phyloP scores from a whole-genome alignment of 2,797 vertebrate species.

The Poecile montanus region DNA sequence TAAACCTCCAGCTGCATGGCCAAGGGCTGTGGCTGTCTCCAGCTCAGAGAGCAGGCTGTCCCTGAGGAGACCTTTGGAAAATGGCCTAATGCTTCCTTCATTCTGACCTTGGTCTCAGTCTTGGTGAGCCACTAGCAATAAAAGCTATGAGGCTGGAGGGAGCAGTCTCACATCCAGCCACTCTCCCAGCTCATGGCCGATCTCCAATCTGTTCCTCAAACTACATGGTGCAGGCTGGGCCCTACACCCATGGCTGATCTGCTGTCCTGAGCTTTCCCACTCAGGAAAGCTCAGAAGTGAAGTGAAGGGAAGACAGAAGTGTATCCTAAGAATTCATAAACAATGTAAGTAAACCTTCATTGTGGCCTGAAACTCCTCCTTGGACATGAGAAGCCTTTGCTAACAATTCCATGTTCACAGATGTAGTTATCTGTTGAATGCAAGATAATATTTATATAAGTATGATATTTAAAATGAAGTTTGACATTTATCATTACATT shows the following conservation, averaged over 20 bases:
- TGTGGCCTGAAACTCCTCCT: background rate
- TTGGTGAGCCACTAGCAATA: background rate
- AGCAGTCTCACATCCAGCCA: background rate
- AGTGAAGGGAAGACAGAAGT: background rate
- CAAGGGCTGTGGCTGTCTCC: background rate
- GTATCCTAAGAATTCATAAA: background rate
- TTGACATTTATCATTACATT: background rate
- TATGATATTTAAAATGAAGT: background rate
- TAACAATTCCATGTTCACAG: background rate
- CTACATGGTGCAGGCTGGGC: accelerated
- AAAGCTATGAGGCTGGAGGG: background rate
- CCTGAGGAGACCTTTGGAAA: background rate
- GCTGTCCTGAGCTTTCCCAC: background rate
- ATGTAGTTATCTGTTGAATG: background rate
- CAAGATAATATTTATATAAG: background rate
- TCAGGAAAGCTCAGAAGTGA: too few species aligned
- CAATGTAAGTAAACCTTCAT: background rate
- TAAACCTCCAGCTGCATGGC: background rate
- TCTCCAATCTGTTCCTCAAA: background rate
- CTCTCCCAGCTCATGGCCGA: accelerated
- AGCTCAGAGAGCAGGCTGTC: background rate
- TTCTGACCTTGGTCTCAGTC: background rate
- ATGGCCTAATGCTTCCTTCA: background rate
- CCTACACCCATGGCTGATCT: background rate
- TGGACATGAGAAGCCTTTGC: background rate